Evolutionary conservation across 2,113 vertebrate species (phyloP).

Genomic region (Microtus montanus): DNA sequence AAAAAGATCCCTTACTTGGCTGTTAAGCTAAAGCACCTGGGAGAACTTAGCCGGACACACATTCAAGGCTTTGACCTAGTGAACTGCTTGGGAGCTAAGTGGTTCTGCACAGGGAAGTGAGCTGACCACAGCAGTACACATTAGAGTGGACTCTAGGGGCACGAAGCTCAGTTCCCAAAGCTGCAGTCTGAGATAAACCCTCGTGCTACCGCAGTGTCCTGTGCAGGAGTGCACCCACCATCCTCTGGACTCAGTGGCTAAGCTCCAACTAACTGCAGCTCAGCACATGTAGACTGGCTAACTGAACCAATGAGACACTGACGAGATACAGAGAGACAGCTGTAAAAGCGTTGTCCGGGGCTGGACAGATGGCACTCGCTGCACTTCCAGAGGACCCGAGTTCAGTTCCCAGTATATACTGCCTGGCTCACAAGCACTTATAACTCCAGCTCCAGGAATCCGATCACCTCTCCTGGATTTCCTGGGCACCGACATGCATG

Average conservation of each 20-base stretch:
- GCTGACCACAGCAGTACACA: neutral
- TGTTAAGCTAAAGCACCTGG: neutral
- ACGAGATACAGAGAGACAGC: neutral
- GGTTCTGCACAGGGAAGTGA: neutral
- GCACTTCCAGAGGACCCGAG: neutral
- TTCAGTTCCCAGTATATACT: neutral
- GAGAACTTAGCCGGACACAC: neutral
- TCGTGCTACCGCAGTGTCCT: too few species aligned
- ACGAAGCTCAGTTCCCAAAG: neutral
- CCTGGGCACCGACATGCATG: neutral
- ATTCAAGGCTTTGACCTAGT: neutral
- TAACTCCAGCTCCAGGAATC: neutral
- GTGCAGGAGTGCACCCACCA: accelerated
- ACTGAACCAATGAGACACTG: neutral
- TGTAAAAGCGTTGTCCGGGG: neutral
- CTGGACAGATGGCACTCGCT: neutral
- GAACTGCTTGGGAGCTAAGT: neutral
- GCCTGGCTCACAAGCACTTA: neutral
- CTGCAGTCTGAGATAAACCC: neutral
- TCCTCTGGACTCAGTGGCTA: neutral
- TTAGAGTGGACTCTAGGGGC: neutral
- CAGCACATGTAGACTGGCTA: neutral
- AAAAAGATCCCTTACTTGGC: neutral
- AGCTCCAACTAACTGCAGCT: neutral
- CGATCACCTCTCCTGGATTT: neutral